Base-by-base conservation (phyloP, 2,797 vertebrate genomes). In the Acanthurus leucopareius region DNA sequence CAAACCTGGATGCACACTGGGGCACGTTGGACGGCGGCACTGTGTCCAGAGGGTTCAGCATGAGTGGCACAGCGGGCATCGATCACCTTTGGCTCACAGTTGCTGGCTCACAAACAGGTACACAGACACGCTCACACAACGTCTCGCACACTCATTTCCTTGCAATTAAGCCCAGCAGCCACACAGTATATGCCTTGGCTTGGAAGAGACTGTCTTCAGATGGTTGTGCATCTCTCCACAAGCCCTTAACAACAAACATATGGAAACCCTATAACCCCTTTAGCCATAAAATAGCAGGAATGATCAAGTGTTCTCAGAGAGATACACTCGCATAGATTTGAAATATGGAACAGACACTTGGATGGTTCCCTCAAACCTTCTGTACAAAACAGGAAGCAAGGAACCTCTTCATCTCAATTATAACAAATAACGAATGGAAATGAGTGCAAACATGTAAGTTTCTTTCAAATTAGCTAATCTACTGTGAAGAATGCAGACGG, bases 401-500 rank as follows among this genome's bases (percentile, higher is more conserved):
- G 20, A 73, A 62, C 73, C 73, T 86, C 86, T 84, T 86, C 72
- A 73, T 88, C 87, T 87, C 71, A 77, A 85, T 88, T 90, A 82
- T 63, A 53, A 54, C 62, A 83, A 80, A 88, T 88, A 83, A 83
- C 8, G 32, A 74, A 72, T 73, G 76, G 69, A 86, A 90, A 88
- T 83, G 79, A 87, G 80, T 87, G 75, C 89, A 87, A 91, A 92
- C 87, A 89, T 88, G 65, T 73, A 82, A 88, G 82, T 86, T 89
- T 74, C 85, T 84, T 88, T 90, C 79, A 87, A 77, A 92, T 92
- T 73, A 90, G 64, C 71, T 93, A 89, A 87, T 93, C 86, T 89
- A 15, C 78, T 88, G 87, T 91, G 90, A 92, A 89, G 76, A 91
- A 86, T 79, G 86, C 88, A 88, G 75, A 83, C 67, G 14, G 79